A percentile compares a stretch with the other conserved stretches of the same genome.
Conservation (phyloP, 1,140 invertebrate genomes). For the Rhopalosiphum maidis region DNA sequence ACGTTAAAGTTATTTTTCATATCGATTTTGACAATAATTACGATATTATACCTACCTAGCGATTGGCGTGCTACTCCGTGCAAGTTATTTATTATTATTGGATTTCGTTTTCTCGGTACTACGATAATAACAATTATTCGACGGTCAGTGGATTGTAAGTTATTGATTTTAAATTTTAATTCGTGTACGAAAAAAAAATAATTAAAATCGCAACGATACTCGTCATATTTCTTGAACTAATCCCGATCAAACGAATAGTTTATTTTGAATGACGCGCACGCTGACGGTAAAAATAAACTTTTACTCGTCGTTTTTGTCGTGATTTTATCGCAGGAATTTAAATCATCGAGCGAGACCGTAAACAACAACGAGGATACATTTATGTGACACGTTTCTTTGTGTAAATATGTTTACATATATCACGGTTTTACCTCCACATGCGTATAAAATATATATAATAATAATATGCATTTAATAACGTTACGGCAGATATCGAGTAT, state of each 20-base stretch:
- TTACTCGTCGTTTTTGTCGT: background rate
- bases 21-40: too few relatives aligned
- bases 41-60: too few relatives aligned
- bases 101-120: too few relatives aligned
- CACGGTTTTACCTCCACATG: background rate
- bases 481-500: background rate
- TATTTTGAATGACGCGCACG: background rate
- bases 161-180: too few relatives aligned
- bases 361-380: background rate
- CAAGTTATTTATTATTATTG: too few relatives aligned
- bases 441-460: background rate
- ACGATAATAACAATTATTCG: too few relatives aligned
- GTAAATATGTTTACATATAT: constrained; percentile 6
- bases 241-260: background rate
- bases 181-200: too few relatives aligned
- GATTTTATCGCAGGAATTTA: background rate
- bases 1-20: too few relatives aligned
- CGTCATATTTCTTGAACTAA: too few relatives aligned
- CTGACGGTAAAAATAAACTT: background rate
- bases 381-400: background rate
- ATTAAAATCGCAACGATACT: too few relatives aligned
- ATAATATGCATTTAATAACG: background rate
- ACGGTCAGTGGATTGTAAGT: too few relatives aligned
- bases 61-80: too few relatives aligned
- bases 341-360: background rate